Conservation (phyloP, 1,140 invertebrate genomes). For the Drosophila micromelanica region DNA sequence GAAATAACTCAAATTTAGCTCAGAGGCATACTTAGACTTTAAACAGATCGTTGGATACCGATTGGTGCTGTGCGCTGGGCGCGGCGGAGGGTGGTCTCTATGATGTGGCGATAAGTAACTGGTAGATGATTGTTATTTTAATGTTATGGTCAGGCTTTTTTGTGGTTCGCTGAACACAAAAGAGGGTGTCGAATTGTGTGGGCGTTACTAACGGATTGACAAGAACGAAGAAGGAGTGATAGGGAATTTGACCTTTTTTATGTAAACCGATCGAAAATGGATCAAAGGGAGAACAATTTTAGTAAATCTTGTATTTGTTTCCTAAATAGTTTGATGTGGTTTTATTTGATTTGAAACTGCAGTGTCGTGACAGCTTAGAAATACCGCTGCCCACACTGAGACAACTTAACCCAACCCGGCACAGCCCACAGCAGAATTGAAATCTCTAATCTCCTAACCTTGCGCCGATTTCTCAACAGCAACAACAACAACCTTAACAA, state of each 20-base stretch:
- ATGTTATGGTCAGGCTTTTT: slow-evolving; percentile 72
- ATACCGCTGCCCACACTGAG: slow-evolving; percentile 23
- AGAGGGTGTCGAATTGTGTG: slow-evolving; percentile 77
- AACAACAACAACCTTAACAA: slow-evolving; percentile 37
- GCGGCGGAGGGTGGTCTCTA: slow-evolving; percentile 26
- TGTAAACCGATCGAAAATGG: slow-evolving; percentile 5
- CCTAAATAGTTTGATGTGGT: no score
- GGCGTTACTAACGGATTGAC: slow-evolving; percentile 79
- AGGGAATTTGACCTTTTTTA: slow-evolving; percentile 30
- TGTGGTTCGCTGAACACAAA: slow-evolving; percentile 35
- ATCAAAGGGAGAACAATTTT: not conserved
- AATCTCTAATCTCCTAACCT: slow-evolving; percentile 45
- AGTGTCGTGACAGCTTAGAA: slow-evolving; percentile 16
- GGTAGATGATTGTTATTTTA: slow-evolving; percentile 80
- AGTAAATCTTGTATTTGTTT: no score
- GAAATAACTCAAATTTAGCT: slow-evolving; percentile 76
- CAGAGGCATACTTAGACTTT: slow-evolving; percentile 78
- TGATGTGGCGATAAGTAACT: slow-evolving; percentile 74
- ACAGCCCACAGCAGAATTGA: slow-evolving; percentile 26
- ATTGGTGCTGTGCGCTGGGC: slow-evolving; percentile 43
- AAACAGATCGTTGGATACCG: slow-evolving; percentile 73
- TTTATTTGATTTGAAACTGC: no score
- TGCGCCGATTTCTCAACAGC: slow-evolving; percentile 44
- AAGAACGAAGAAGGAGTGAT: slow-evolving; percentile 43
- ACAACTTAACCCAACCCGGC: slow-evolving; percentile 27